Conservation (phyloP, 1,140 invertebrate species). For the Gryllus bimaculatus region DNA sequence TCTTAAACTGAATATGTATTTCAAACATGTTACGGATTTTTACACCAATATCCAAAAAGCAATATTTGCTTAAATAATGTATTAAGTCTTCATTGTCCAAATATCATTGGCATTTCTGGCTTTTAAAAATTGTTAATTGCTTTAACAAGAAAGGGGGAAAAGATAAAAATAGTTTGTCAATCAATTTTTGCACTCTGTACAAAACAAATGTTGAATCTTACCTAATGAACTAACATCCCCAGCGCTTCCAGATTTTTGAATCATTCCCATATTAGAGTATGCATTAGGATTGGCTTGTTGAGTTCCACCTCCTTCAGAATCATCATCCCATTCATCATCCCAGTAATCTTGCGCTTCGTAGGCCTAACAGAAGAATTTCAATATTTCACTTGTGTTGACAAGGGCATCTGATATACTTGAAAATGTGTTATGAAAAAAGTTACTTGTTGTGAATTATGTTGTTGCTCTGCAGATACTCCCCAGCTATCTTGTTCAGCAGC, state of each 20-base stretch:
- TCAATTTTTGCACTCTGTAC: too few species aligned
- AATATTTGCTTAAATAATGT: too few species aligned
- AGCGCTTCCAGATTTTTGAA: constrained; percentile 20
- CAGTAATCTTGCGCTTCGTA: constrained; percentile 48
- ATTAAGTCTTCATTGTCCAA: too few species aligned
- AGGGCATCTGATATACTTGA: neutral
- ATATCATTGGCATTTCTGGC: too few species aligned
- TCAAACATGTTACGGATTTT: too few species aligned
- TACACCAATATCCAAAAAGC: too few species aligned
- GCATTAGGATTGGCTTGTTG: constrained; percentile 9
- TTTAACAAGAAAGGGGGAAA: too few species aligned
- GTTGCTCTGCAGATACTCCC: constrained; percentile 35
- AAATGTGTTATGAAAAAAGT: neutral
- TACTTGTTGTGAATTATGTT: constrained; percentile 15
- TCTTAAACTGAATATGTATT: too few species aligned
- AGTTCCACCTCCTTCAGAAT: constrained; percentile 58
- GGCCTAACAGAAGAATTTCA: neutral
- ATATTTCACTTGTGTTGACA: neutral
- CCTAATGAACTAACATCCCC: constrained; percentile 27
- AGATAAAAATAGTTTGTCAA: too few species aligned
- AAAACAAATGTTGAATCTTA: neutral
- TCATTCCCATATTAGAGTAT: constrained; percentile 28
- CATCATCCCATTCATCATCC: constrained; percentile 86
- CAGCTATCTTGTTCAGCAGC: constrained; percentile 34
- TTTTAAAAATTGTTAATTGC: too few species aligned